Evolutionary conservation across 2,113 vertebrate species (phyloP), one percentile per base, ranked within the genome.

Genomic region (Spilogale gracilis): DNA sequence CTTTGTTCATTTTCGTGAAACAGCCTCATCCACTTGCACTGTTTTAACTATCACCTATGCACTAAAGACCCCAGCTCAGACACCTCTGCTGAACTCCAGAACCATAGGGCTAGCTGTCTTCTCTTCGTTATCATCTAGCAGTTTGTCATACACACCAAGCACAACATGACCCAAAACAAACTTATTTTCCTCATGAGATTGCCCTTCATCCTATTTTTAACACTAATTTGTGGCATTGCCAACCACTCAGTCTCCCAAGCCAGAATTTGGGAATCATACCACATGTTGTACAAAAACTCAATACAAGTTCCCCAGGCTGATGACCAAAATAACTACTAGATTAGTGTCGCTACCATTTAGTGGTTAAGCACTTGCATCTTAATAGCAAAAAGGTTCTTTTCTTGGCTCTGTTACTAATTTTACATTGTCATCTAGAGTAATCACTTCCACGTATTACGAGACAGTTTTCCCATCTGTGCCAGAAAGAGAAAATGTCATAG

Each of bases 241-340:
- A 93, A 13, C 61, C 84, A 60, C 30, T 95, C 17, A 85, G 74
- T 92, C 38, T 94, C 45, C 65, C 13, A 89, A 61, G 67, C 45
- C 91, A 89, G 87, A 92, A 80, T n/a, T 79, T 85, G 58, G 93
- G 58, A 86, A 74, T 92, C n/a, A 23, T 74, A 38, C 48, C 91
- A 52, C 32, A 38, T 89, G 43, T 96, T 97, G 97, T 83, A 60
- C 20, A 87, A 92, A 96, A 97, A 87, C 73, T 63, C 89, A 81
- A 4, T 30, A 63, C 54, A 94, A n/a, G 11, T 89, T 96, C 96
- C 92, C 92, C 79, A 80, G 74, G 43, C 67, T 54, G 38, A 78
- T 95, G 56, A 97, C 93, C 63, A 69, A 87, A 92, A 92, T 87
- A 92, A 61, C 56, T 82, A 21, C 60, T n/a, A 89, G 13, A 74